A percentile compares a stretch with the other conserved stretches of the same genome.
These are phyloP conservation scores for Papilio helenus DNA, from an alignment of 1,140 invertebrate genomes.

Conservation along the genomic window DNA sequence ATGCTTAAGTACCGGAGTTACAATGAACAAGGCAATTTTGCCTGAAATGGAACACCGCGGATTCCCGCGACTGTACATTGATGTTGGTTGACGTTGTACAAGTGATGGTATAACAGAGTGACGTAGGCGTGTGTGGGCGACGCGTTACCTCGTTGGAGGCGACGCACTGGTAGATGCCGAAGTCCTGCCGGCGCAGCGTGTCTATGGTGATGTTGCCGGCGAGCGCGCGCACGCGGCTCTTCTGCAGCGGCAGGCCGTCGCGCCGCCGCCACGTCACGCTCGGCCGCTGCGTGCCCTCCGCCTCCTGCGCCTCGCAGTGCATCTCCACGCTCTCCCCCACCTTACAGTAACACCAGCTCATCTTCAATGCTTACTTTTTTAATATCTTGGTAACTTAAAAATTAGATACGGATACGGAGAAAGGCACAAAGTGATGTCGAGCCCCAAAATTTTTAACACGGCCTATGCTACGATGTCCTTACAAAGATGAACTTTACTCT, in stretches of 20 bases:
- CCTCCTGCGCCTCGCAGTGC: slow-evolving; percentile 95
- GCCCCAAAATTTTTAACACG: too few relatives aligned
- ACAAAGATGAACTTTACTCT: too few relatives aligned
- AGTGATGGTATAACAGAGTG: background rate
- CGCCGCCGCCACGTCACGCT: slow-evolving; percentile 95
- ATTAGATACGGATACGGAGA: too few relatives aligned
- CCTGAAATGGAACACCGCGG: too few relatives aligned
- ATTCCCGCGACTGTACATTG: background rate
- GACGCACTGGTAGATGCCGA: slow-evolving; percentile 97
- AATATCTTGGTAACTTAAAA: too few relatives aligned
- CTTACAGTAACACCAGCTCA: background rate
- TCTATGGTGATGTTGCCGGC: slow-evolving; percentile 97
- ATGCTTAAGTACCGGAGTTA: too few relatives aligned
- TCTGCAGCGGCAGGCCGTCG: slow-evolving; percentile 91
- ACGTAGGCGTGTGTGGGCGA: background rate
- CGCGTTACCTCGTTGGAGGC: slow-evolving; percentile 90
- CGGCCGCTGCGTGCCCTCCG: slow-evolving; percentile 95
- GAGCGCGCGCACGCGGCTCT: slow-evolving; percentile 88
- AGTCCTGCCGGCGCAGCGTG: slow-evolving; percentile 93
- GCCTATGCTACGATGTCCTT: too few relatives aligned
- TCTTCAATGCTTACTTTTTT: too few relatives aligned
- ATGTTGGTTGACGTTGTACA: background rate
- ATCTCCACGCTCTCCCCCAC: slow-evolving; percentile 95
- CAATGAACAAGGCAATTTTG: too few relatives aligned
- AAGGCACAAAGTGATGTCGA: too few relatives aligned